Evolutionary conservation across 2,113 vertebrate species (phyloP), one percentile per base, ranked within the genome.

Genomic region (Boulengeromyrus knoepffleri): DNA sequence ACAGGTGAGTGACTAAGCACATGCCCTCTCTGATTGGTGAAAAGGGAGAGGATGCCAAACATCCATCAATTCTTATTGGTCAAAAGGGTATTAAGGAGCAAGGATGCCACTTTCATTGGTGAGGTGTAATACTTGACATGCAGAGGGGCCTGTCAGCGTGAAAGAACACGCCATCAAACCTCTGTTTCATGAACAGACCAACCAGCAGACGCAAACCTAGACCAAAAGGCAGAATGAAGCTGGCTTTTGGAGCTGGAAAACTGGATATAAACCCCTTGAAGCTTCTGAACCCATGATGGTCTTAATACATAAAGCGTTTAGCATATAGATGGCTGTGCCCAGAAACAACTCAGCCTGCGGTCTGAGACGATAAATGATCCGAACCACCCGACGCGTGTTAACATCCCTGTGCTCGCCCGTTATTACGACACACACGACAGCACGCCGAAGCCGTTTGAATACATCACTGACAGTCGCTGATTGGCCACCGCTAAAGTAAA

Each of bases 271-370:
- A 47, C 36, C 36, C 58, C 62, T 13, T 80, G 46, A 77, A 83
- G 47, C 49, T 31, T 39, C 6, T 6, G 19, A 7, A 53, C 19
- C 49, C 27, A 39, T 36, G 49, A 53, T 42, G 74, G 52, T 85
- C 77, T n/a, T 9, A 85, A 42, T 58, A 56, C 77, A 92, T 91
- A 91, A 45, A 53, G 90, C 90, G 92, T 92, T 95, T 95, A 95
- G 95, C 94, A 96, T 95, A 95, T 95, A 95, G 94, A 95, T 95
- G 91, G 94, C 89, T 90, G 13, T 93, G 91, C 90, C 90, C 80
- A 52, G 89, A 90, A 92, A 90, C 7, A 45, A 89, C 88, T 8
- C 47, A n/a, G 88, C 12, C 10, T 86, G 70, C 50, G 39, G 46
- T 83, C 49, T 83, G 52, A 85, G 56, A 45, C 74, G n/a, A 36